Conservation (phyloP, 2,113 vertebrate genomes). For the Pelecanus crispus region DNA sequence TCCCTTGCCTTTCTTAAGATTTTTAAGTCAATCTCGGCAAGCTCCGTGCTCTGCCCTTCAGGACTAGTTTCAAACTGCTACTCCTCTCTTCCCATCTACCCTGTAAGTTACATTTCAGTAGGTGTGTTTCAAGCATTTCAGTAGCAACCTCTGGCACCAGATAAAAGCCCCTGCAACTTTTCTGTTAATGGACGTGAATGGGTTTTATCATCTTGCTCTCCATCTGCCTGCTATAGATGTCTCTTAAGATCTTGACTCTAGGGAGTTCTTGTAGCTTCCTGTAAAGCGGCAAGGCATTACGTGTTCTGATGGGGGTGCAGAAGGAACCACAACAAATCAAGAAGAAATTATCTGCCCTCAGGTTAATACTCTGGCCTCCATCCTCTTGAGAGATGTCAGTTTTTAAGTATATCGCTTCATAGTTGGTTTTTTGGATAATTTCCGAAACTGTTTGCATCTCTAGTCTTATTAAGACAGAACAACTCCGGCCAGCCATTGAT, state of each 20-base stretch:
- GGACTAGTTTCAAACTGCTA: background rate
- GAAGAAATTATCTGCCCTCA: background rate
- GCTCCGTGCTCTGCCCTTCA: background rate
- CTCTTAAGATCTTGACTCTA: background rate
- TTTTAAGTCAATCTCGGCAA: background rate
- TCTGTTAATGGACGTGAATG: background rate
- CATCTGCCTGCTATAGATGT: background rate
- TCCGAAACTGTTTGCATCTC: background rate
- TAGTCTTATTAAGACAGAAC: background rate
- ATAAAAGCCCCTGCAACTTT: background rate
- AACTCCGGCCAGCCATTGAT: background rate
- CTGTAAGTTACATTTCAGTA: background rate
- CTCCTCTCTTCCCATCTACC: background rate
- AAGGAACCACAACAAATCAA: background rate
- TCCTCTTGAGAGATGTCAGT: background rate
- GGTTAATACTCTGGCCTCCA: background rate
- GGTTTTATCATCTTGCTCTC: background rate
- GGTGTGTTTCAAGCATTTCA: background rate
- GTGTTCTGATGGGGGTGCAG: background rate
- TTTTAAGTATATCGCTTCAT: background rate
- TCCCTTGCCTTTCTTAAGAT: background rate
- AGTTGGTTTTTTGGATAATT: background rate
- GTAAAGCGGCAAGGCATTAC: background rate
- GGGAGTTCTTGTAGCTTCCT: constrained; percentile 4
- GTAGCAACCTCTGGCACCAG: background rate